Base-by-base conservation (phyloP, 1,140 invertebrate genomes). In the Diabrotica undecimpunctata region DNA sequence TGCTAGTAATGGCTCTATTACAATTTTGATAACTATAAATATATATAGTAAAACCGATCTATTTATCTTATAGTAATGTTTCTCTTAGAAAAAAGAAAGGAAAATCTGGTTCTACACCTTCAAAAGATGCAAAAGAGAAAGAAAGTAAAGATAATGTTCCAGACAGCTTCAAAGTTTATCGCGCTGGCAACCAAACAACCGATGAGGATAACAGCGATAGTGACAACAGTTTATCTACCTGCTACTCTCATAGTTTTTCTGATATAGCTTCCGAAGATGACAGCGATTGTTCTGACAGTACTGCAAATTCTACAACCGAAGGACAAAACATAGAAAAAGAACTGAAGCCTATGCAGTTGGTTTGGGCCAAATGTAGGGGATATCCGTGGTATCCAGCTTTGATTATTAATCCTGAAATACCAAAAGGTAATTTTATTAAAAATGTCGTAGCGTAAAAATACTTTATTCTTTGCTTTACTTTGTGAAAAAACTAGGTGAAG, bases 341-440 rank as follows among this genome's bases (percentile, higher is more conserved):
- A 65, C 75, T 94, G 39, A 89, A 93, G 72, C 91, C 93, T 2
- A 79, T 97, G 14, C 94, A 97, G 78, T 84, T 97, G 7, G 95
- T 98, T 1, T 98, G 96, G 96, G 95, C 95, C 0, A 97, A 97
- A 77, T 97, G 94, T 83, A 85, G 95, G 65, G 95, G 95, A 5
- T 97, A 96, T 81, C 95, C 95, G 5, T 97, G 95, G 94, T 97
- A 97, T 82, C 96, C 96, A 41, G 96, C 95, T 0, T 81, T 98
- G 58, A 96, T 97, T 54, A 95, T 98, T 55, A 93, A 97, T 80
- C 95, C 96, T 5, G 91, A 92, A 73, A 96, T 95, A 79, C 94
- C 94, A 0, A 91, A 91, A 79, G 89, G 75, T 75, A 37, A 25
- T 25, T 25, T 25, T 25, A 25, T 25, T 25, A 25, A 25, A 25